These are phyloP conservation scores for Ichneumoninae sp. DNA, from an alignment of 2,888 invertebrate species.

Conservation along the genomic window DNA sequence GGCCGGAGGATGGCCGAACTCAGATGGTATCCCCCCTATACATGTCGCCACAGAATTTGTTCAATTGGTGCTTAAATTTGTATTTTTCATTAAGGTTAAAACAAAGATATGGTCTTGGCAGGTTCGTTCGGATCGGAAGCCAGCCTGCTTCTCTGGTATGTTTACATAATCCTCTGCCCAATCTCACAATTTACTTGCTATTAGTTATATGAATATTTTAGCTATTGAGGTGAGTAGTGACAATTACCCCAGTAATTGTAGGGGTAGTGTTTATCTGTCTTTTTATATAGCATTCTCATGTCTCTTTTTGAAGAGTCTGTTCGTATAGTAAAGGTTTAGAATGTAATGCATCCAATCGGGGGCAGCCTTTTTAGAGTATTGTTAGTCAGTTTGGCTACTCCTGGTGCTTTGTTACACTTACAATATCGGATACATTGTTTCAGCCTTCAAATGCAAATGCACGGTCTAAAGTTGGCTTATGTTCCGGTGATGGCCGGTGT, in stretches of 20 bases:
- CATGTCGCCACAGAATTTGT: constrained; percentile 37
- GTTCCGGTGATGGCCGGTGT: not conserved
- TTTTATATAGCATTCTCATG: not conserved
- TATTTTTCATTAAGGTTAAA: constrained; percentile 9
- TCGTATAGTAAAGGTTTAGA: not conserved
- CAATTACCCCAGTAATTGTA: not conserved
- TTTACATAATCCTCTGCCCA: constrained; percentile 37
- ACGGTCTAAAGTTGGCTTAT: not conserved
- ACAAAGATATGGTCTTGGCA: constrained; percentile 50
- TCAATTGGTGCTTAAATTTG: constrained; percentile 22
- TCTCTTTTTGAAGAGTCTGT: not conserved
- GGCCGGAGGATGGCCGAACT: no score
- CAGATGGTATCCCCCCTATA: not conserved
- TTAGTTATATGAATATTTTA: not conserved
- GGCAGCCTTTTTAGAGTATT: constrained; percentile 27
- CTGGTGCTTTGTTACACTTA: constrained; percentile 27
- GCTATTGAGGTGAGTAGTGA: not conserved
- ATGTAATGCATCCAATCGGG: constrained; percentile 15
- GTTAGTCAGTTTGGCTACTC: constrained; percentile 22
- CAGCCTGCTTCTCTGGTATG: constrained; percentile 53
- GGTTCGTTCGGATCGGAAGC: constrained; percentile 54
- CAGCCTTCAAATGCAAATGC: not conserved
- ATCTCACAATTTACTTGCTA: constrained; percentile 37
- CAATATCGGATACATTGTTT: not conserved
- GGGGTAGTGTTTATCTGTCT: not conserved